Evolutionary conservation across 2,113 vertebrate species (phyloP), one percentile per base, ranked within the genome.

Genomic region (Passerina amoena): DNA sequence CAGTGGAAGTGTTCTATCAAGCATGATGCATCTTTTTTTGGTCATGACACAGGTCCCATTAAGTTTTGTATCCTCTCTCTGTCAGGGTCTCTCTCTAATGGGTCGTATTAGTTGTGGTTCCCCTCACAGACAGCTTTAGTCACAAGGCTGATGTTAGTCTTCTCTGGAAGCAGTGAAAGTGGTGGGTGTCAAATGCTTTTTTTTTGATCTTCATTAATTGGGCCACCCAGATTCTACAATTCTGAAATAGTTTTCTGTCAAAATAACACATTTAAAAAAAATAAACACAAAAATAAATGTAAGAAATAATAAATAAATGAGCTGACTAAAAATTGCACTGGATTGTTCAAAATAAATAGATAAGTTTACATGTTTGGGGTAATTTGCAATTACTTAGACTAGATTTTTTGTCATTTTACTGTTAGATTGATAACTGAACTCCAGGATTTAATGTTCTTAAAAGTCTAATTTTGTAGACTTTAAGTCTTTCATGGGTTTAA

Each of bases 11-110:
- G 6, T 40, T 61, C 64, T 63, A 9, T 50, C 12, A 63, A 54
- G 38, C 0, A 0, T n/a, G n/a, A 28, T n/a, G 19, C 0, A 15
- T 8, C 11, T 2, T 42, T 20, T 66, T 69, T 44, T 15, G 9
- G 25, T 38, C 11, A 59, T 54, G 27, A 48, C 78, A 42, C 4
- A 83, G 23, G 56, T 50, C 7, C 1, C 4, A 1, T 51, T 65
- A 65, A 30, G 24, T 76, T 88, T 61, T 50, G 3, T 37, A 23
- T 35, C 16, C 80, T 57, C 80, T 59, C 10, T 69, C 20, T 71
- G 2, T 17, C 23, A 56, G 5, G 2, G 3, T 75, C 71, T 60
- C 37, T 87, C 33, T 50, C 10, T 51, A 33, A n/a, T 27, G 35
- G 13, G 3, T 40, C 7, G 12, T 8, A 14, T n/a, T 45, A 27